phyloP scores from a whole-genome alignment of 2,888 invertebrate species.

The Hedya salicella region DNA sequence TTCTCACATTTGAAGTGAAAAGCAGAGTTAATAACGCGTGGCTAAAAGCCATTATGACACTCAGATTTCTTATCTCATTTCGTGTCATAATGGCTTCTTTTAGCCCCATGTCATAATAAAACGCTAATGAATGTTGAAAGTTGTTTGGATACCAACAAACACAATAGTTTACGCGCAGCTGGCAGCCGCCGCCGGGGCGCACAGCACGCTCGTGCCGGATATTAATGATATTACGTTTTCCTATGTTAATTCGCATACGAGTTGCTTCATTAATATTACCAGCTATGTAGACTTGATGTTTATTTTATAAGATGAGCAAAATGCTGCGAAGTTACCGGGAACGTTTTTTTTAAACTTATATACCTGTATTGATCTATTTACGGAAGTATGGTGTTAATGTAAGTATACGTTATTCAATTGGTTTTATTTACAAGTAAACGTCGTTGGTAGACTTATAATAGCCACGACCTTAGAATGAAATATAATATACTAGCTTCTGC shows the following conservation, averaged over 20 bases:
- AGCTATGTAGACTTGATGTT: neutral
- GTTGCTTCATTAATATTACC: conserved; percentile 23
- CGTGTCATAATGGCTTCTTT: no score
- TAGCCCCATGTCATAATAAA: no score
- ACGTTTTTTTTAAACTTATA: neutral
- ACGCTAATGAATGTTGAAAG: no score
- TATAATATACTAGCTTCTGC: no score
- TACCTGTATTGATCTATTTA: neutral
- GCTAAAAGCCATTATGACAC: no score
- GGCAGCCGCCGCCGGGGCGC: neutral
- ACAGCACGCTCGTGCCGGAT: conserved; percentile 4
- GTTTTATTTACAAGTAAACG: no score
- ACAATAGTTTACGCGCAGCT: neutral
- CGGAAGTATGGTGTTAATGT: neutral
- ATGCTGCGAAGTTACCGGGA: neutral
- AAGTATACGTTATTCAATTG: neutral
- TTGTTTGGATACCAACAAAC: neutral
- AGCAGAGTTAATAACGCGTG: no score
- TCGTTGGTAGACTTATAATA: no score
- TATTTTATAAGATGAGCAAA: neutral
- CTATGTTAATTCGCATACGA: conserved; percentile 24
- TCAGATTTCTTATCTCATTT: no score
- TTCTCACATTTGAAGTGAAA: no score
- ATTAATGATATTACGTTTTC: conserved; percentile 30
- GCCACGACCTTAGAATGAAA: no score